Evolutionary conservation across 2,888 invertebrate genomes (phyloP), one percentile per base, ranked within the genome.

Genomic region (Trichacis sp.): DNA sequence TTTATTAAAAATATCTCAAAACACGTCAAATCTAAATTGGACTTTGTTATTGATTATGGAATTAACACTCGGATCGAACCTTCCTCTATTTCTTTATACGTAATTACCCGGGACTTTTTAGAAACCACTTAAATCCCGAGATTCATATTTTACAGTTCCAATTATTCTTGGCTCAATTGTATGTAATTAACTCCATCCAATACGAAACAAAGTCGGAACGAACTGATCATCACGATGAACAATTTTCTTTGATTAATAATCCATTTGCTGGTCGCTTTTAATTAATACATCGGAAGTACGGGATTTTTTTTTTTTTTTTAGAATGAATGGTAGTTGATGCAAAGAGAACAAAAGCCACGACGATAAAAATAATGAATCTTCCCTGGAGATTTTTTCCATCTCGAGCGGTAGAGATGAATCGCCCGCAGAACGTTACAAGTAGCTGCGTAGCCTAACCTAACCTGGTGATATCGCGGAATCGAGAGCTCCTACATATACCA

Each of bases 381-480:
- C 51, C 29, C 50, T 30, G 30, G 51, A 47, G 46, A 52, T 43
- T 64, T 59, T 56, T 64, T 64, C 52, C 55, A 45, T 17, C 45
- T 38, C 49, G 42, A 54, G 54, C 48, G 43, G 52, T 36, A 42
- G 15, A 62, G 62, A 62, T 62, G 52, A 48, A 63, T 56, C 40
- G 57, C 40, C 49, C 45, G 48, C 15, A 33, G 52, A 57, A 48
- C 38, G 20, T 49, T 48, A 38, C 9, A 54, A 58, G 58, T 58
- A 50, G 51, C 51, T 42, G 64, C 60, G 64, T n/a, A n/a, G n/a
- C n/a, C n/a, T n/a, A n/a, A n/a, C n/a, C n/a, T 64, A 64, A 64
- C 56, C 52, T 60, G 60, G 48, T 48, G 64, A 64, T 64, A 64
- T 55, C 60, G 50, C 59, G 24, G n/a, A n/a, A n/a, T n/a, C n/a